These are phyloP conservation scores for Pachymerium ferrugineum DNA, from an alignment of 2,888 invertebrate genomes.

Conservation along the genomic window DNA sequence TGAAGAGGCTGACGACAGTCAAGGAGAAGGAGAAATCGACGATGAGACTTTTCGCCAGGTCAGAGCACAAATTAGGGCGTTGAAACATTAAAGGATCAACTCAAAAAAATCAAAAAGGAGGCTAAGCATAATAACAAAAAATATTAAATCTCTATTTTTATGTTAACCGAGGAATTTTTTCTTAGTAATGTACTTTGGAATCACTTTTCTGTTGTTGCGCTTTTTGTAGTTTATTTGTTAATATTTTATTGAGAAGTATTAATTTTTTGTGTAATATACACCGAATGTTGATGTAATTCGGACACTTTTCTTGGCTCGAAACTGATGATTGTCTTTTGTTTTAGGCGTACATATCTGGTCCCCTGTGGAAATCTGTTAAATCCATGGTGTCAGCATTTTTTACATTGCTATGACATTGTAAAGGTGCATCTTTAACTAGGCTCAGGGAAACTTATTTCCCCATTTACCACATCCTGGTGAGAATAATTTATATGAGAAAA, in stretches of 20 bases:
- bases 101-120: background rate
- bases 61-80: constrained; percentile 7
- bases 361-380: constrained; percentile 24
- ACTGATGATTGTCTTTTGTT: constrained; percentile 20
- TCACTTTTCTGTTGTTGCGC: background rate
- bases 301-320: constrained; percentile 21
- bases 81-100: background rate
- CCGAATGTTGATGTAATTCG: constrained; percentile 20
- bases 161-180: background rate
- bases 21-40: constrained; percentile 27
- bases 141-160: background rate
- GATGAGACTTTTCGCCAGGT: constrained; percentile 16
- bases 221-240: background rate
- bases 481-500: background rate
- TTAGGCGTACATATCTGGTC: constrained; percentile 19
- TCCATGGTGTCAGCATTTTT: background rate
- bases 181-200: background rate
- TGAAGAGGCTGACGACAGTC: constrained; percentile 23
- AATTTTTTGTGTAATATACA: background rate
- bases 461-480: background rate
- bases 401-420: background rate
- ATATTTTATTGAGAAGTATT: constrained; percentile 8
- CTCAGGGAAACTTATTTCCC: constrained; percentile 21
- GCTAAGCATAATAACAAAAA: constrained; percentile 3
- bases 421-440: constrained; percentile 18